Conservation (phyloP, 2,888 invertebrate genomes). For the Chaitophorus viminalis region DNA sequence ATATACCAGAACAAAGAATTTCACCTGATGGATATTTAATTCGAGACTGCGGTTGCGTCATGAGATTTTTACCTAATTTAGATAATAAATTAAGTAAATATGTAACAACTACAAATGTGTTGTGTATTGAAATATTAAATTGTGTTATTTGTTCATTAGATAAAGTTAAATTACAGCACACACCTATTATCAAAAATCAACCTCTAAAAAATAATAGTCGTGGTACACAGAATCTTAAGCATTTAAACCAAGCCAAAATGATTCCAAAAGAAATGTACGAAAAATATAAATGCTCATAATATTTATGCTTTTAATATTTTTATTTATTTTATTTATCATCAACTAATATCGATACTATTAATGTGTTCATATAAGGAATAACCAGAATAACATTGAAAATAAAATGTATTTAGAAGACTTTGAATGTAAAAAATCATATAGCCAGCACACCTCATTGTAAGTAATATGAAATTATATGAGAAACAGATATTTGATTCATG, state of each 20-base stretch:
- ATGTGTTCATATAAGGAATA: neutral
- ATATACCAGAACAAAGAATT: constrained; percentile 28
- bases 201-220: neutral
- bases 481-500: no score
- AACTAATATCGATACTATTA: no score
- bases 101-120: neutral
- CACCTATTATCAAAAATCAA: constrained; percentile 1
- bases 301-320: neutral
- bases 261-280: constrained; percentile 30
- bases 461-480: neutral
- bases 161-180: constrained; percentile 27
- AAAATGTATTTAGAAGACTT: neutral
- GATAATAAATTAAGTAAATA: constrained; percentile 48
- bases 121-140: neutral
- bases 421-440: neutral
- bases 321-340: neutral
- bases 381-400: neutral
- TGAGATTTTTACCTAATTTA: constrained; percentile 50
- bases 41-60: constrained; percentile 56
- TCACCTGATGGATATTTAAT: constrained; percentile 57
- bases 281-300: no score
- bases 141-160: constrained; percentile 22
- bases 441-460: neutral
- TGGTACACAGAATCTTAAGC: neutral
- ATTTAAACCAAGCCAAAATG: neutral